Percentiles rank a stretch among this genome's conserved stretches.
Conservation (phyloP, 2,888 invertebrate genomes). For the Cheilosia variabilis region DNA sequence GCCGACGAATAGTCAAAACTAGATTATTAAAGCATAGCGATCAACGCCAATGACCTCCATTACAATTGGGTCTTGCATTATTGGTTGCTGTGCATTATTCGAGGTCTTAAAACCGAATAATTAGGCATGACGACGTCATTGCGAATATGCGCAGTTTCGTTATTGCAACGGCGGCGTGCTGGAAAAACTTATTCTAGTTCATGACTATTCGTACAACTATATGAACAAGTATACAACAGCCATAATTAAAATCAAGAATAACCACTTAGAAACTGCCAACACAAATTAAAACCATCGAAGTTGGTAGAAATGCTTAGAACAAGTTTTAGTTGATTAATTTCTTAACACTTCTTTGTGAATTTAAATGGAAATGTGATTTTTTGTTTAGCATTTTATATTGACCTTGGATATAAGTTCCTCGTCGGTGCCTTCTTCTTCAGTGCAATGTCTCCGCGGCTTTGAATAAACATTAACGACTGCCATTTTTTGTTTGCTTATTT, state of each 20-base stretch:
- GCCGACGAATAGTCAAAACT: neutral
- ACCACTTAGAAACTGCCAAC: slow-evolving; percentile 3
- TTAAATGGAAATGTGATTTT: slow-evolving; percentile 26
- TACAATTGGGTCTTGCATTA: slow-evolving; percentile 1
- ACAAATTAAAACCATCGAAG: neutral
- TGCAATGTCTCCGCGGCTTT: slow-evolving; percentile 13
- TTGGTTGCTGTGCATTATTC: neutral
- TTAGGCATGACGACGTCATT: too few relatives aligned
- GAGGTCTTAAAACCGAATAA: slow-evolving; percentile 1
- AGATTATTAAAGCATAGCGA: slow-evolving; percentile 12
- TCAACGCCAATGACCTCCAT: slow-evolving; percentile 21
- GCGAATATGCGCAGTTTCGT: too few relatives aligned
- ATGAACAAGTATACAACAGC: neutral
- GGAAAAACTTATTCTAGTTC: too few relatives aligned
- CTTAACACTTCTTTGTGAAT: slow-evolving; percentile 2
- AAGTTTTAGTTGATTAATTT: neutral
- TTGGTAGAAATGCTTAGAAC: slow-evolving; percentile 37
- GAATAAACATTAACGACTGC: neutral
- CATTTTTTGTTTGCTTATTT: slow-evolving; percentile 6
- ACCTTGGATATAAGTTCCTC: slow-evolving; percentile 68
- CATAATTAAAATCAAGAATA: slow-evolving; percentile 20
- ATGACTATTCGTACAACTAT: too few relatives aligned
- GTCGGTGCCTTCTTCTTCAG: slow-evolving; percentile 44
- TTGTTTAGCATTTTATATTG: slow-evolving; percentile 20
- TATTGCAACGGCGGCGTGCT: too few relatives aligned